phyloP scores from a whole-genome alignment of 2,113 vertebrate genomes.

The Procavia capensis region DNA sequence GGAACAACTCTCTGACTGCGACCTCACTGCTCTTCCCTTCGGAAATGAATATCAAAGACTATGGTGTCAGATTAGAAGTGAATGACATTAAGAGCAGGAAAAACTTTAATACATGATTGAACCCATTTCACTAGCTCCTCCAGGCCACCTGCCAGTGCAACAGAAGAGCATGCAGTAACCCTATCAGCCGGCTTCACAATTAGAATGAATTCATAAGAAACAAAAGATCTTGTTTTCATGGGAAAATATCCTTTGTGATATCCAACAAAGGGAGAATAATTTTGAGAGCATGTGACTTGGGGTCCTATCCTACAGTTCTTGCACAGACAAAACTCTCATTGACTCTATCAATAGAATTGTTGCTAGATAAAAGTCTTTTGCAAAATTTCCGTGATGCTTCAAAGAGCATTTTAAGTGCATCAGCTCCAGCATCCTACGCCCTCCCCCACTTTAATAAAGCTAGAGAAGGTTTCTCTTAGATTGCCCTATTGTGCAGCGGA shows the following conservation, averaged over 20 bases:
- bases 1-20: conserved; percentile 40
- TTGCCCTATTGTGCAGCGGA: conserved; percentile 72
- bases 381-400: conserved; percentile 75
- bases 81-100: conserved; percentile 71
- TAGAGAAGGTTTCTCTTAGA: conserved; percentile 75
- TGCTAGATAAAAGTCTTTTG: conserved; percentile 80
- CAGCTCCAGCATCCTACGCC: conserved; percentile 41
- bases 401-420: conserved; percentile 74
- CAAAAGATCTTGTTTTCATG: conserved; percentile 78
- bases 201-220: conserved; percentile 84
- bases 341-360: conserved; percentile 79
- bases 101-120: conserved; percentile 68
- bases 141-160: conserved; percentile 77
- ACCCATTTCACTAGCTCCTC: conserved; percentile 72
- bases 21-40: conserved; percentile 56
- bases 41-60: conserved; percentile 63
- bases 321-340: conserved; percentile 83
- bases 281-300: conserved; percentile 81
- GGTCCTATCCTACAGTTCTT: conserved; percentile 76
- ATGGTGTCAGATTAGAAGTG: conserved; percentile 65
- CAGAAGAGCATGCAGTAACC: conserved; percentile 73
- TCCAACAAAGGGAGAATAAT: conserved; percentile 80
- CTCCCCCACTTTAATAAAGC: conserved; percentile 77
- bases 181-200: conserved; percentile 79
- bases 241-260: conserved; percentile 82